Percentiles rank a stretch among this genome's conserved stretches.
Evolutionary conservation across 2,888 invertebrate species (phyloP).

Genomic region (Lysandra bellargus): DNA sequence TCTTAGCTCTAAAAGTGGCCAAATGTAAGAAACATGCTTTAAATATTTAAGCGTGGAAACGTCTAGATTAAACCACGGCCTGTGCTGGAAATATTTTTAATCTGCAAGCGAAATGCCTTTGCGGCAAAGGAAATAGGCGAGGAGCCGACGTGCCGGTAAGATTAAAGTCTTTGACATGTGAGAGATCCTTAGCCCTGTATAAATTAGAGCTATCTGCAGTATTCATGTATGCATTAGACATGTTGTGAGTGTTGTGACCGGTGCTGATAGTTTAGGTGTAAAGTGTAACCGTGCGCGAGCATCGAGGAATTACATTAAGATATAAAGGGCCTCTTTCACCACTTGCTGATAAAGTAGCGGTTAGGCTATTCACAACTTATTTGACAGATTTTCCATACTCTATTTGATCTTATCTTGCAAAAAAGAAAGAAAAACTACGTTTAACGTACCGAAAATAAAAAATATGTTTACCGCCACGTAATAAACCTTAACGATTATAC

Average conservation of each 20-base stretch:
- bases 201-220: slow-evolving; percentile 1
- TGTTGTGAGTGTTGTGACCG: not conserved
- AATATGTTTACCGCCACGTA: not conserved
- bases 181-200: slow-evolving; percentile 13
- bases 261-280: not conserved
- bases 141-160: slow-evolving; percentile 10
- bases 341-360: too few relatives aligned
- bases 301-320: too few relatives aligned
- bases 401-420: too few relatives aligned
- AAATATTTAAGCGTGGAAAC: slow-evolving; percentile 18
- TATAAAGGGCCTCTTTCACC: too few relatives aligned
- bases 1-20: not conserved
- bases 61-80: slow-evolving; percentile 12
- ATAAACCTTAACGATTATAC: not conserved
- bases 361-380: too few relatives aligned
- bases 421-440: too few relatives aligned
- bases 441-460: too few relatives aligned
- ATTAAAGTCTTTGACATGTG: slow-evolving; percentile 25
- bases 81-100: slow-evolving; percentile 28
- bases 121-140: slow-evolving; percentile 19
- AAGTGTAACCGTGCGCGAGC: too few relatives aligned
- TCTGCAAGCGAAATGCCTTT: slow-evolving; percentile 18
- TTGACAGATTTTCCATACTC: too few relatives aligned
- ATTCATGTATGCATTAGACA: not conserved
- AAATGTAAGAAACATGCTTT: slow-evolving; percentile 7